Evolutionary conservation across 2,797 vertebrate genomes (phyloP).

Genomic region (Craterocephalus amniculus): DNA sequence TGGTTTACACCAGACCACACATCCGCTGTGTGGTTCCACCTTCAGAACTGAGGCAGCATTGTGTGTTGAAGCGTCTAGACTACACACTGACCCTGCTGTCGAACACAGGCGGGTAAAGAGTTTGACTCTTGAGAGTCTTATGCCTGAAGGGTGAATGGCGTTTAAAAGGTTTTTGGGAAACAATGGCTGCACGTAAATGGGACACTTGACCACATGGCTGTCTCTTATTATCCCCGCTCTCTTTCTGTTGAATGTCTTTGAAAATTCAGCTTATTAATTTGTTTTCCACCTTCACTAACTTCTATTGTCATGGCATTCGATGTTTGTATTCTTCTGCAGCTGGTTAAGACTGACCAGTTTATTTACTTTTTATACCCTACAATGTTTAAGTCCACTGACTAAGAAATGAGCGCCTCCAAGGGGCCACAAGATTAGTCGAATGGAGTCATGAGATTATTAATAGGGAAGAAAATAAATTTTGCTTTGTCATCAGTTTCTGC

Average conservation of each 20-base stretch:
- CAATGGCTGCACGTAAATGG: constrained; percentile 18
- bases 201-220: constrained; percentile 3
- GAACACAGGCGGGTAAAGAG: constrained; percentile 38
- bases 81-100: constrained; percentile 28
- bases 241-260: background rate
- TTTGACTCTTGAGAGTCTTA: constrained; percentile 47
- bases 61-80: constrained; percentile 51
- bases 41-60: constrained; percentile 72
- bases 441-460: constrained; percentile 5
- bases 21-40: constrained; percentile 67
- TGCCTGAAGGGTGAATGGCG: constrained; percentile 42
- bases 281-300: background rate
- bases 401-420: background rate
- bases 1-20: constrained; percentile 62
- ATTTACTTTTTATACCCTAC: background rate
- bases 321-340: background rate
- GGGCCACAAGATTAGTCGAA: background rate
- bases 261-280: background rate
- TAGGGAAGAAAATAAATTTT: background rate
- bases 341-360: background rate
- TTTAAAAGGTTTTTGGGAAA: constrained; percentile 24
- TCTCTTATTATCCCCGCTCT: background rate
- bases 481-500: constrained; percentile 1
- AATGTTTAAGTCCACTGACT: background rate
- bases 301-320: background rate